phyloP scores from a whole-genome alignment of 2,888 invertebrate genomes.

The Catocala nupta region DNA sequence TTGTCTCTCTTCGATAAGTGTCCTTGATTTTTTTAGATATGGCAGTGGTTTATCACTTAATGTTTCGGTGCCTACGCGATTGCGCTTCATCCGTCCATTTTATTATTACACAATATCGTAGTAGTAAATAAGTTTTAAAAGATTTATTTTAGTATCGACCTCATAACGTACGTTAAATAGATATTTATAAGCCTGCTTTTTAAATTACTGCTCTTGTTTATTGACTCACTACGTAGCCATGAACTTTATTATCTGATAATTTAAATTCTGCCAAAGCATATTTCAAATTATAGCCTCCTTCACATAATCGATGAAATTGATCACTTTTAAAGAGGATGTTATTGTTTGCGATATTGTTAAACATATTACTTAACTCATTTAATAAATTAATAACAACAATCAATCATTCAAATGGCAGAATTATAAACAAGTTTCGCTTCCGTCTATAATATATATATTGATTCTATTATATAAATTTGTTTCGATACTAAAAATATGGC shows the following conservation, averaged over 20 bases:
- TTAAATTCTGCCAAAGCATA: slow-evolving; percentile 44
- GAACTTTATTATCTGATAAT: slow-evolving; percentile 52
- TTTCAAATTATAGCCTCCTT: slow-evolving; percentile 15
- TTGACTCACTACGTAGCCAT: slow-evolving; percentile 47
- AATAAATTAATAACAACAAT: slow-evolving; percentile 4
- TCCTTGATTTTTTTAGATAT: slow-evolving; percentile 79
- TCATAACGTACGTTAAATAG: slow-evolving; percentile 56
- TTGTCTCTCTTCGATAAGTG: slow-evolving; percentile 50
- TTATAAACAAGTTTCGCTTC: slow-evolving; percentile 35
- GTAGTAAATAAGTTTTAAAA: slow-evolving; percentile 62
- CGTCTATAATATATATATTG: slow-evolving; percentile 18
- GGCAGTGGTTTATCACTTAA: slow-evolving; percentile 61
- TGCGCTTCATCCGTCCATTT: slow-evolving; percentile 62
- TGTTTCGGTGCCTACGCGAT: slow-evolving; percentile 67
- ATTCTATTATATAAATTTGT: neutral
- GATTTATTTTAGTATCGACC: slow-evolving; percentile 64
- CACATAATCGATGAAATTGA: slow-evolving; percentile 4
- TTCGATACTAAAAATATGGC: neutral
- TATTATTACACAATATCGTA: slow-evolving; percentile 66
- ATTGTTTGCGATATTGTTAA: slow-evolving; percentile 5
- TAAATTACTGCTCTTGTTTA: slow-evolving; percentile 50
- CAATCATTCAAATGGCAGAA: slow-evolving; percentile 11
- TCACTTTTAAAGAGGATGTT: slow-evolving; percentile 2
- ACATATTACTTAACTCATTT: neutral
- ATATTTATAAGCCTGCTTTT: slow-evolving; percentile 56